Evolutionary conservation across 2,113 vertebrate genomes (phyloP).

Genomic region (Gasterosteus aculeatus): DNA sequence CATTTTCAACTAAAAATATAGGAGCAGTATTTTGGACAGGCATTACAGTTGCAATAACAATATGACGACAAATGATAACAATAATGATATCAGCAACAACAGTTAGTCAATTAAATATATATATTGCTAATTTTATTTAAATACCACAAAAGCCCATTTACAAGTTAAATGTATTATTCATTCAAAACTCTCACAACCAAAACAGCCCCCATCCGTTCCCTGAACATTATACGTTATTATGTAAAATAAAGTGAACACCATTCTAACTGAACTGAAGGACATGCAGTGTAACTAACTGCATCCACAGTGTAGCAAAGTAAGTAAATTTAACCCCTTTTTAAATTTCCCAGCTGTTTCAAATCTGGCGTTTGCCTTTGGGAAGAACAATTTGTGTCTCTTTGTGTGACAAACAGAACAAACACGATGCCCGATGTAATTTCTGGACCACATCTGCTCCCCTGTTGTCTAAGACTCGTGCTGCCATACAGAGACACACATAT

Average conservation of each 20-base stretch:
- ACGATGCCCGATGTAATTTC: conserved; percentile 18
- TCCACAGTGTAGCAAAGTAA: background rate
- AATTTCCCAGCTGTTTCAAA: conserved; percentile 30
- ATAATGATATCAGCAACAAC: background rate
- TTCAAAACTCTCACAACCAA: background rate
- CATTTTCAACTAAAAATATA: background rate
- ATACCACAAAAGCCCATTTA: background rate
- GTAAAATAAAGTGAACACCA: conserved; percentile 30
- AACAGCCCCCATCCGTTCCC: conserved; percentile 20
- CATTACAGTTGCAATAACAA: too few species aligned
- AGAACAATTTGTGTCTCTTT: conserved; percentile 6
- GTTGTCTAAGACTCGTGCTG: background rate
- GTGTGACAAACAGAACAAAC: conserved; percentile 20
- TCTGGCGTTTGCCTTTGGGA: conserved; percentile 7
- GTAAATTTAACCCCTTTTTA: background rate
- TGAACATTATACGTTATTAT: conserved; percentile 15
- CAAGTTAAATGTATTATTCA: conserved; percentile 3
- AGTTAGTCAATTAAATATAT: background rate
- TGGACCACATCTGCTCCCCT: conserved; percentile 28
- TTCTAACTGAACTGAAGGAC: background rate
- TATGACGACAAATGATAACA: background rate
- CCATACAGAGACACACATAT: conserved; percentile 2
- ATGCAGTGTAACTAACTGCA: background rate
- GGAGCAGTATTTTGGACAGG: background rate
- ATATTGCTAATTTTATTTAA: background rate